Base-by-base conservation (phyloP, 2,888 invertebrate species). In the Dryobotodes eremita region DNA sequence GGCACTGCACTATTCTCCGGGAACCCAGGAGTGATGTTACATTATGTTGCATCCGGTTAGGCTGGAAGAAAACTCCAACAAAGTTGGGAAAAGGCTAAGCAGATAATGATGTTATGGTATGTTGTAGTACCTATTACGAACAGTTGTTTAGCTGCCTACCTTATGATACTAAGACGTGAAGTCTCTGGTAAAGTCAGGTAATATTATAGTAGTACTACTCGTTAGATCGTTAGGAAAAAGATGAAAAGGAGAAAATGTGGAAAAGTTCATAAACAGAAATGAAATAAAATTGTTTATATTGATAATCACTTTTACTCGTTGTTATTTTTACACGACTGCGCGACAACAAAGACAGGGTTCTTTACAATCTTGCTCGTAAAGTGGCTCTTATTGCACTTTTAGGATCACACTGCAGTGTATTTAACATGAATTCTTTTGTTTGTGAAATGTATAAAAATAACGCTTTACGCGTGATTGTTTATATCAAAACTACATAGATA, bases 131-230 rank as follows among this genome's bases (percentile, higher is more conserved):
- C 23, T 46, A 64, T 26, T 46, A 23, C 26, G 66, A 31, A 50
- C 17, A 17, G 5, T 36, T 69, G 42, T 62, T 46, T 42, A 23
- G 20, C 10, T 46, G 36, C 17, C 2, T n/a, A 36, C 8, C 36
- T 70, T 15, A n/a, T 20, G 50, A 20, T 20, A 50, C 20, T 50
- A 7, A 17, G 48, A 36, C 23, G 48, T n/a, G 42, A 73, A 50
- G 50, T 73, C 70, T 70, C 20, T 50, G 50, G 36, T 11, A 20
- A n/a, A 69, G n/a, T 50, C n/a, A 20, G 36, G 70, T 42, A 31
- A n/a, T n/a, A n/a, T 8, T 69, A 50, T 23, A 26, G 48, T 23
- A 31, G 23, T 31, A 69, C 8, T 20, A 48, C 15, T 48, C 50
- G 68, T 15, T 65, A 2, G 10, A 23, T 69, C 23, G 13, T 50